Conservation (phyloP, 30 jellyfish, hydroid and myxozoan species). For the Aurelia coerulea region DNA sequence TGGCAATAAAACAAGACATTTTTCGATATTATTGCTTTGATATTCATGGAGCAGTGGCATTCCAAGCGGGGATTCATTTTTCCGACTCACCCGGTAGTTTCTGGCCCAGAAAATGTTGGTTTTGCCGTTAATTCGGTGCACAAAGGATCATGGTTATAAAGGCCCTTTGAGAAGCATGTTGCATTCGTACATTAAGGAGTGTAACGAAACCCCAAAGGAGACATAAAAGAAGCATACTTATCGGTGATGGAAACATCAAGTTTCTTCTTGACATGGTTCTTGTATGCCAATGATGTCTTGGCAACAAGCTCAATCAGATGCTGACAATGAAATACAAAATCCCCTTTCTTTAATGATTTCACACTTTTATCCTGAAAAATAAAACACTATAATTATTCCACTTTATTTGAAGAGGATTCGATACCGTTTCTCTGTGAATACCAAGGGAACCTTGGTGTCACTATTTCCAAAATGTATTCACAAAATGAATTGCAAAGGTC, state of each 20-base stretch:
- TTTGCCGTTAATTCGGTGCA: too few relatives aligned
- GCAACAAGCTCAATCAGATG: conserved; percentile 89
- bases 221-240: conserved; percentile 23
- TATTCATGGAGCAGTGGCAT: too few relatives aligned
- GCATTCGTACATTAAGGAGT: too few relatives aligned
- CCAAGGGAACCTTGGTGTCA: neutral
- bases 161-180: too few relatives aligned
- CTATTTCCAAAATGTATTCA: neutral
- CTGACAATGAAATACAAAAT: conserved; percentile 71
- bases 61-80: too few relatives aligned
- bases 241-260: conserved; percentile 66
- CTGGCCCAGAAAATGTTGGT: too few relatives aligned
- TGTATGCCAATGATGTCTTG: conserved; percentile 62
- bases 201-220: too few relatives aligned
- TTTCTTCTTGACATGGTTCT: conserved; percentile 24
- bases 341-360: conserved; percentile 91
- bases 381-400: neutral
- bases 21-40: too few relatives aligned
- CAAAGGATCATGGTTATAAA: too few relatives aligned
- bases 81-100: too few relatives aligned
- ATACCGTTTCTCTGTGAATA: neutral
- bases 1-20: too few relatives aligned
- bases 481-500: too few relatives aligned
- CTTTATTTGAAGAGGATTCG: neutral
- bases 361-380: conserved; percentile 59